phyloP scores from a whole-genome alignment of 2,113 vertebrate species.

The Carollia perspicillata region DNA sequence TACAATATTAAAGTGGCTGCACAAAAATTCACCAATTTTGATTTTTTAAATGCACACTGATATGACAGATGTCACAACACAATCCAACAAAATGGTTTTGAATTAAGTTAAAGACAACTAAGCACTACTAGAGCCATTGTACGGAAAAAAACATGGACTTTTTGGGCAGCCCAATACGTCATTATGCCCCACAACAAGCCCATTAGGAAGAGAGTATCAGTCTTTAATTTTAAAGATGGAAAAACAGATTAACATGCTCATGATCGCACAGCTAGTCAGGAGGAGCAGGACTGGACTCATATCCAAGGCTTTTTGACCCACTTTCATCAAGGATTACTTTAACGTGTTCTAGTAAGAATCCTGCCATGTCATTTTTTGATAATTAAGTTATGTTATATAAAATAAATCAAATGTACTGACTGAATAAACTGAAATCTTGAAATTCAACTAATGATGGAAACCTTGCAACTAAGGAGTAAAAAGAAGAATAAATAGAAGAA shows the following conservation, averaged over 20 bases:
- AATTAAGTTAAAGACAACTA: no score
- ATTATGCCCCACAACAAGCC: not conserved
- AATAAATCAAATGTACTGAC: not conserved
- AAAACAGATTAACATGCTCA: not conserved
- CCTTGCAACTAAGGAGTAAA: not conserved
- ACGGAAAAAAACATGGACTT: no score
- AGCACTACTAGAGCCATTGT: no score
- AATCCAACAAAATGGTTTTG: no score
- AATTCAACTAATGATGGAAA: not conserved
- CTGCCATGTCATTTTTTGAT: not conserved
- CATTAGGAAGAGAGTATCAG: not conserved
- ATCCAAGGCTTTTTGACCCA: not conserved
- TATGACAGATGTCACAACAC: no score
- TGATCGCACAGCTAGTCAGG: not conserved
- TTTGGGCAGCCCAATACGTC: not conserved
- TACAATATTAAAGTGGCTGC: no score
- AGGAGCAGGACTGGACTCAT: not conserved
- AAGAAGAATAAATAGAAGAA: not conserved
- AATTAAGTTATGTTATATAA: not conserved
- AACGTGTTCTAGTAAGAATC: not conserved
- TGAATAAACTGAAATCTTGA: not conserved
- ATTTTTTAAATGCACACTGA: no score
- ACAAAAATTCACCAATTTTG: no score
- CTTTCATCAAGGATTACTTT: not conserved
- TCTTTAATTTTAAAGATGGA: not conserved